These are phyloP conservation scores for Apostichopus parvimensis DNA, from an alignment of 35 echinoderm and acorn worm genomes.

Conservation along the genomic window DNA sequence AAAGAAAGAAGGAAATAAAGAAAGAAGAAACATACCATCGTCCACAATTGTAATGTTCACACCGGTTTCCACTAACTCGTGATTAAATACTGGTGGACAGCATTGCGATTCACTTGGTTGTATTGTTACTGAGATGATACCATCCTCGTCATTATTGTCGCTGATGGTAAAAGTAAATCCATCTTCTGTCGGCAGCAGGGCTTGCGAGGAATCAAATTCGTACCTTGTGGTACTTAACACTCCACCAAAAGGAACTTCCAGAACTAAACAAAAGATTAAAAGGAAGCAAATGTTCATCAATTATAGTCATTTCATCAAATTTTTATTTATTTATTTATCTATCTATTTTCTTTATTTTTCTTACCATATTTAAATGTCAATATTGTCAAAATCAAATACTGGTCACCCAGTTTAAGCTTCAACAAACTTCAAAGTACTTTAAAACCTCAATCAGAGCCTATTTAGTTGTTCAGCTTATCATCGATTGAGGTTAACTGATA, in stretches of 20 bases:
- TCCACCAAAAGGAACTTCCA: not conserved
- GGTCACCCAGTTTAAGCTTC: too few relatives aligned
- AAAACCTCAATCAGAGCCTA: too few relatives aligned
- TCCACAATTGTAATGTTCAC: not conserved
- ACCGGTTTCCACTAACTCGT: not conserved
- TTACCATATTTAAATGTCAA: too few relatives aligned
- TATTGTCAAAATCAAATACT: too few relatives aligned
- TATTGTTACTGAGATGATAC: not conserved
- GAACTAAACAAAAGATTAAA: not conserved
- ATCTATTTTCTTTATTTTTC: too few relatives aligned
- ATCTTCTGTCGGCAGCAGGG: not conserved
- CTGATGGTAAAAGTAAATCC: not conserved
- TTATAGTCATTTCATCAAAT: too few relatives aligned
- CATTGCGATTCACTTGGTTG: not conserved
- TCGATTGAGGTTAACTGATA: too few relatives aligned
- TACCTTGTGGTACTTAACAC: not conserved
- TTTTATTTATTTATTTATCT: too few relatives aligned
- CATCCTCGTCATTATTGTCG: not conserved
- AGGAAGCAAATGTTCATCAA: not conserved
- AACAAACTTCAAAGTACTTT: too few relatives aligned
- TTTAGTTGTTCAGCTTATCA: too few relatives aligned
- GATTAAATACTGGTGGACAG: slow-evolving; percentile 23
- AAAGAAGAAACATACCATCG: not conserved
- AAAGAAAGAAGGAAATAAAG: too few relatives aligned
- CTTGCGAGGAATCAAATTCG: not conserved